Conservation (phyloP, 2,888 invertebrate species). For the Acronicta alni region DNA sequence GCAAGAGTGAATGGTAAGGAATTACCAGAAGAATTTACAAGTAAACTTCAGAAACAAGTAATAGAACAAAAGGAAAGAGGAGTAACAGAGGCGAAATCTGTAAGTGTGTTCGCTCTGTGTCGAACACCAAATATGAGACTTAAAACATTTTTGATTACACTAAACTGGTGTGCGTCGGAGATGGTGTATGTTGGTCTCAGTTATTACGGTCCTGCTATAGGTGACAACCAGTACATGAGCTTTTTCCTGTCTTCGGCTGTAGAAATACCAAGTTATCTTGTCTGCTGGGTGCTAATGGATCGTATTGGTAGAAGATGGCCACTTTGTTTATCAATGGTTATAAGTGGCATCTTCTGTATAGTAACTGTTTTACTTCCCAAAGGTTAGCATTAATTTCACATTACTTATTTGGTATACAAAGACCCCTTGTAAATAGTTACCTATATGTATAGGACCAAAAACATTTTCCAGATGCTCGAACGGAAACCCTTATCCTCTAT, state of each 20-base stretch:
- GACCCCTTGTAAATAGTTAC: constrained; percentile 39
- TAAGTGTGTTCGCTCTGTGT: constrained; percentile 91
- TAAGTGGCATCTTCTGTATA: constrained; percentile 95
- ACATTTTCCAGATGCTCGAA: constrained; percentile 91
- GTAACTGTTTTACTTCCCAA: constrained; percentile 94
- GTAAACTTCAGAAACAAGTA: constrained; percentile 92
- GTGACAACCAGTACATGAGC: constrained; percentile 96
- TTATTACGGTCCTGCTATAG: constrained; percentile 96
- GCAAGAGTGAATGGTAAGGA: constrained; percentile 94
- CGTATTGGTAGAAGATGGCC: constrained; percentile 96
- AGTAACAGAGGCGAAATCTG: constrained; percentile 71
- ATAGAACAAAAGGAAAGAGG: constrained; percentile 90
- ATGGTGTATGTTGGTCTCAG: constrained; percentile 97
- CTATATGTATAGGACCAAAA: constrained; percentile 34
- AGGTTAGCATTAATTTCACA: constrained; percentile 83
- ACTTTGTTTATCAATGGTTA: constrained; percentile 94
- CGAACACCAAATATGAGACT: constrained; percentile 96
- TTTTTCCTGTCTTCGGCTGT: constrained; percentile 96
- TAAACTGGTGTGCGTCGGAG: constrained; percentile 98
- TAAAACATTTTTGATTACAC: constrained; percentile 95
- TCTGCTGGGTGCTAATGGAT: constrained; percentile 97
- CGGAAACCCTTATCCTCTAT: constrained; percentile 93
- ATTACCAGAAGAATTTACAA: constrained; percentile 92
- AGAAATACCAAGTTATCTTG: constrained; percentile 96
- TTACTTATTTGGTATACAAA: constrained; percentile 6